These are phyloP conservation scores for Tribolium freemani DNA, from an alignment of 2,888 invertebrate genomes.

Conservation along the genomic window DNA sequence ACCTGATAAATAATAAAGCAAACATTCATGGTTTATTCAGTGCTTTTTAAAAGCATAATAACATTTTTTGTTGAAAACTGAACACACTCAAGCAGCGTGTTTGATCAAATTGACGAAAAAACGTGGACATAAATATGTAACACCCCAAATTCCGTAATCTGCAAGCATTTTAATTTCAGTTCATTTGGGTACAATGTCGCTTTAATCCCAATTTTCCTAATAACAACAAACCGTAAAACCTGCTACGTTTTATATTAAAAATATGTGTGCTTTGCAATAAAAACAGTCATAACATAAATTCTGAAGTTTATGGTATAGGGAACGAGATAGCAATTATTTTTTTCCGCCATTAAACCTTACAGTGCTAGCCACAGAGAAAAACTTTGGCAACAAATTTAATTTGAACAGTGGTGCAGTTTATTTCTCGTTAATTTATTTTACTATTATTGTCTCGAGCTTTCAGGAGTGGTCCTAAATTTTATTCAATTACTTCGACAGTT, in stretches of 20 bases:
- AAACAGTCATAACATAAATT: constrained; percentile 10
- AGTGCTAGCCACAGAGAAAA: not conserved
- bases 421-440: not conserved
- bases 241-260: not conserved
- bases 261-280: constrained; percentile 1
- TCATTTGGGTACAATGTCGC: not conserved
- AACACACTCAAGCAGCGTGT: too few relatives aligned
- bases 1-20: too few relatives aligned
- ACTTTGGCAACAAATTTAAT: constrained; percentile 4
- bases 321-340: constrained; percentile 16
- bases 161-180: not conserved
- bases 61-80: too few relatives aligned
- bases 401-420: not conserved
- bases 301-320: not conserved
- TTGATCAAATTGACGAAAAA: not conserved
- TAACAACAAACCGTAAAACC: not conserved
- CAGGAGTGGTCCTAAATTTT: not conserved
- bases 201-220: not conserved
- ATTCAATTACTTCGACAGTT: not conserved
- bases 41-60: too few relatives aligned
- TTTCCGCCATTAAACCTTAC: constrained; percentile 12
- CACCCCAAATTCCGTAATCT: not conserved
- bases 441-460: not conserved
- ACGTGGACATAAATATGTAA: not conserved
- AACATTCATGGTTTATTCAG: too few relatives aligned